A percentile compares a stretch with the other conserved stretches of the same genome.
These are phyloP conservation scores for Oryzias melastigma DNA, from an alignment of 2,113 vertebrate species.

Conservation along the genomic window DNA sequence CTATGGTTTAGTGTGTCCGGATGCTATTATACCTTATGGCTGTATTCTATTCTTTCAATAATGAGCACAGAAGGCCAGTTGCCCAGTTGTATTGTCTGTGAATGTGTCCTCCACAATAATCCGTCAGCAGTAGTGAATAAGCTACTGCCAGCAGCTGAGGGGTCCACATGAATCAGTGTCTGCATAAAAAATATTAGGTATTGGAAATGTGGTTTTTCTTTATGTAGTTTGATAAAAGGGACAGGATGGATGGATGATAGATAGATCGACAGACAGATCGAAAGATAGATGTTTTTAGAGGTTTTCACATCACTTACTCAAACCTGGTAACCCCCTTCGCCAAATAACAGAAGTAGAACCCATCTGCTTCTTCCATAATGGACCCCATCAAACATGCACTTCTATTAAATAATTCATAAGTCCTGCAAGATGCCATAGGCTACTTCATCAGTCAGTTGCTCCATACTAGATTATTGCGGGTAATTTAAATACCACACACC, in stretches of 20 bases:
- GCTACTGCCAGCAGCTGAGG: conserved; percentile 24
- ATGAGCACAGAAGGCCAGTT: conserved; percentile 19
- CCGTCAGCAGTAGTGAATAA: conserved; percentile 34
- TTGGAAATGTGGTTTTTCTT: conserved; percentile 1
- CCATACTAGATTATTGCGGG: conserved; percentile 48
- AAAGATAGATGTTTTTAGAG: background rate
- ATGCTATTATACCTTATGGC: conserved; percentile 23
- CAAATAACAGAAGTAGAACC: conserved; percentile 3
- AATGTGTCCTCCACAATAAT: conserved; percentile 31
- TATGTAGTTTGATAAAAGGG: background rate
- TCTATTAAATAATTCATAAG: conserved; percentile 68
- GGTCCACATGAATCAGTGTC: conserved; percentile 29
- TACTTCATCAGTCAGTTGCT: conserved; percentile 66
- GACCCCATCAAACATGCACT: conserved; percentile 53
- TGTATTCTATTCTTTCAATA: conserved; percentile 25
- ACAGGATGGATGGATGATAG: conserved; percentile 3
- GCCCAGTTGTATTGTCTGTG: conserved; percentile 25
- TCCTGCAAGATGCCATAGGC: conserved; percentile 64
- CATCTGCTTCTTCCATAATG: conserved; percentile 28
- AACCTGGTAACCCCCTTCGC: conserved; percentile 9
- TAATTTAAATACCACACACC: conserved; percentile 60
- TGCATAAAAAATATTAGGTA: conserved; percentile 19
- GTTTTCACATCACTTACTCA: background rate
- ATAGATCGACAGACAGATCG: background rate
- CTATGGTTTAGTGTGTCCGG: conserved; percentile 28